Evolutionary conservation across 2,888 invertebrate species (phyloP).

Genomic region (Leptinotarsa peninsularis): DNA sequence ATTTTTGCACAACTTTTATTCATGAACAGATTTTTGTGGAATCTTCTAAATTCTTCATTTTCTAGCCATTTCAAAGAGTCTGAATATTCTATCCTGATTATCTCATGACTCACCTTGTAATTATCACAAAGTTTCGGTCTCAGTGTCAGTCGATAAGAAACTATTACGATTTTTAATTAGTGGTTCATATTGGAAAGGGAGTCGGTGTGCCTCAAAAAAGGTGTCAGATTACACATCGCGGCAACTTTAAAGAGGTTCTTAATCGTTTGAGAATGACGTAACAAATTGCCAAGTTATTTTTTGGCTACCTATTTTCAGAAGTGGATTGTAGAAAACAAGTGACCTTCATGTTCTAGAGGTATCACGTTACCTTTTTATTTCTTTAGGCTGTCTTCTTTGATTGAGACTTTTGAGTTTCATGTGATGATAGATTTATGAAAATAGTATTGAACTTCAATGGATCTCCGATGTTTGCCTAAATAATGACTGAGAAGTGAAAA

Average conservation of each 20-base stretch:
- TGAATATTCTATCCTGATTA: neutral
- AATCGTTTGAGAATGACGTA: conserved; percentile 60
- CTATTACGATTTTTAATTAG: conserved; percentile 39
- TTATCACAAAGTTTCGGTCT: conserved; percentile 20
- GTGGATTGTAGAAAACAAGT: conserved; percentile 7
- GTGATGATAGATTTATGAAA: too few species aligned
- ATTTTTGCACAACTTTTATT: too few species aligned
- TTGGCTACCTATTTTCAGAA: conserved; percentile 33
- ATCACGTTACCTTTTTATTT: conserved; percentile 16
- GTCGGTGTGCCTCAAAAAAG: conserved; percentile 39
- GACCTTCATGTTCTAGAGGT: conserved; percentile 17
- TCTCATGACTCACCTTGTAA: conserved; percentile 12
- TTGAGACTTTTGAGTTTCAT: too few species aligned
- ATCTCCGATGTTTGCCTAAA: too few species aligned
- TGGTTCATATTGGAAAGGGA: conserved; percentile 31
- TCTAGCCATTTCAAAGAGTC: neutral
- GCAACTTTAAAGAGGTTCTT: conserved; percentile 47
- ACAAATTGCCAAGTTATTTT: conserved; percentile 52
- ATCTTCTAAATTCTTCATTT: too few species aligned
- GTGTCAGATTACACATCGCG: conserved; percentile 46
- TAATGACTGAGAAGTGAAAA: too few species aligned
- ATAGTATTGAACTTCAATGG: too few species aligned
- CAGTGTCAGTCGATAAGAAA: conserved; percentile 26
- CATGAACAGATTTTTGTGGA: too few species aligned
- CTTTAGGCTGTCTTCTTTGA: neutral